These are phyloP conservation scores for Amphiura filiformis DNA, from an alignment of 35 echinoderm and acorn worm genomes.

Conservation along the genomic window DNA sequence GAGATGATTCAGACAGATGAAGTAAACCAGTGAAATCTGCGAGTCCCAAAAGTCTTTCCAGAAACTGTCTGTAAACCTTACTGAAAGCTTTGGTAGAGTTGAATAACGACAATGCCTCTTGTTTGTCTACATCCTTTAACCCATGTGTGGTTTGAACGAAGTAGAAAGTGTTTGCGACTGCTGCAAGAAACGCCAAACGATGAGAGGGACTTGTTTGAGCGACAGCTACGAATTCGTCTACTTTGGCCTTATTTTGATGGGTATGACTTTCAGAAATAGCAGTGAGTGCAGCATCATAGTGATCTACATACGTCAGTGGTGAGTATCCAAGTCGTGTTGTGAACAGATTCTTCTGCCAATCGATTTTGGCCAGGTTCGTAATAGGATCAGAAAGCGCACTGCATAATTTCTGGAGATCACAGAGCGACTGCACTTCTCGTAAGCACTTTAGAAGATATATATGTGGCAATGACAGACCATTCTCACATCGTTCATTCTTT, in stretches of 20 bases:
- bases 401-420: constrained; percentile 14
- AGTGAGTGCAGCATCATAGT: not conserved
- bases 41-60: not conserved
- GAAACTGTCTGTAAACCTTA: not conserved
- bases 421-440: not conserved
- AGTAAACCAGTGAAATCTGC: constrained; percentile 27
- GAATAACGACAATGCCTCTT: not conserved
- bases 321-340: not conserved
- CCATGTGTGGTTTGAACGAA: not conserved
- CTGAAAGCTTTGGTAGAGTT: not conserved
- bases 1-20: constrained; percentile 1
- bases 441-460: not conserved
- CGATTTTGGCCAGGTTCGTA: constrained; percentile 20
- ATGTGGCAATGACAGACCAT: not conserved
- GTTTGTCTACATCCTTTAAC: not conserved
- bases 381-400: not conserved
- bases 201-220: not conserved
- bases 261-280: not conserved
- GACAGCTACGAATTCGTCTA: not conserved
- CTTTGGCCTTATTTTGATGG: not conserved
- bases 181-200: constrained; percentile 27
- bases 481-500: not conserved
- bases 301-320: not conserved
- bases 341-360: constrained; percentile 11
- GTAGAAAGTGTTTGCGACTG: constrained; percentile 7